Conservation (phyloP, 2,113 vertebrate species). For the Pelmatolapia mariae region DNA sequence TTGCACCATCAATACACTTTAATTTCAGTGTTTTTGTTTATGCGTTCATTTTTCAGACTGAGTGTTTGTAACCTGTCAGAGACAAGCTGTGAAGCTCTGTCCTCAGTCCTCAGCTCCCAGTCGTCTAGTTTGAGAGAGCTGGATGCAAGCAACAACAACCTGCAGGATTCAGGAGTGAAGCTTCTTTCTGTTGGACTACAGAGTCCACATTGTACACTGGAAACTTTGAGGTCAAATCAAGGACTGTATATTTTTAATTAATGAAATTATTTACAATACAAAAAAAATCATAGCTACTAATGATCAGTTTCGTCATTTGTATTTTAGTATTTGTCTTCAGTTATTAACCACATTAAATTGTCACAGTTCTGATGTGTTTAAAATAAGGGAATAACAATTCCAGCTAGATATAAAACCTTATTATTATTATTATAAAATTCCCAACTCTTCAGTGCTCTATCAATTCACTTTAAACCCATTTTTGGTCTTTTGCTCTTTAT, state of each 20-base stretch:
- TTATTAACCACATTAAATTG: too few relatives aligned
- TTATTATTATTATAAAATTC: not conserved
- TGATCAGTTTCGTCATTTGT: too few relatives aligned
- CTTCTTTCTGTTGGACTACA: too few relatives aligned
- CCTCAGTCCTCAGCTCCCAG: not conserved
- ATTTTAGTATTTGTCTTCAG: too few relatives aligned
- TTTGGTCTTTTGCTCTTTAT: not conserved
- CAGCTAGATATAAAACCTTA: accelerated
- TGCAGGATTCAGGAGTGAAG: too few relatives aligned
- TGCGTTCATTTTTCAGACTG: accelerated
- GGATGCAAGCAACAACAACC: not conserved
- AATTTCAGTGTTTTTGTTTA: accelerated
- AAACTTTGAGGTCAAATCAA: too few relatives aligned
- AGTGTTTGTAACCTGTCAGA: accelerated
- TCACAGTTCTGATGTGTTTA: too few relatives aligned
- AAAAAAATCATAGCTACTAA: too few relatives aligned
- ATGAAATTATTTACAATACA: too few relatives aligned
- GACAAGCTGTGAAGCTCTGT: not conserved
- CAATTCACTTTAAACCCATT: not conserved
- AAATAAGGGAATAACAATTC: not conserved
- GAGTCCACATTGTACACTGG: too few relatives aligned
- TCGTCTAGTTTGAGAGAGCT: accelerated
- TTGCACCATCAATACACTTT: not conserved
- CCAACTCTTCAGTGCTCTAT: accelerated
- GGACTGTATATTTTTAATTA: too few relatives aligned